phyloP scores from a whole-genome alignment of 2,113 vertebrate species.

The Elachura formosa region DNA sequence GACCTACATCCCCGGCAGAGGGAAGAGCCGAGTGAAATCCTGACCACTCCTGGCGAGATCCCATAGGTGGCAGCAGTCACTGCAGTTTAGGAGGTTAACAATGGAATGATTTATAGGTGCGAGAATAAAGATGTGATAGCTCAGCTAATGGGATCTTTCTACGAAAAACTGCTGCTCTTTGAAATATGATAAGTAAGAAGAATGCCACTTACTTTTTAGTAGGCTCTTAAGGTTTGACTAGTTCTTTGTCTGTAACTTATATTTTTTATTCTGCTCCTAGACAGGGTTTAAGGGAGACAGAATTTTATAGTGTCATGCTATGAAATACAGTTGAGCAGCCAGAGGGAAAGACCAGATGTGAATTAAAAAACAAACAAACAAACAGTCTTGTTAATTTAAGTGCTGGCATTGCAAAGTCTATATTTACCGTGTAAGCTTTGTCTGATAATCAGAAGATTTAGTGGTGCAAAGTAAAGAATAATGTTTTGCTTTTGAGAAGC shows the following conservation, averaged over 20 bases:
- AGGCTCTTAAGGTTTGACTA: conserved; percentile 64
- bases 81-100: conserved; percentile 73
- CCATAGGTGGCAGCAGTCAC: conserved; percentile 91
- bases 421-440: not conserved
- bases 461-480: conserved; percentile 14
- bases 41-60: conserved; percentile 25
- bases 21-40: conserved; percentile 41
- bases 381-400: conserved; percentile 28
- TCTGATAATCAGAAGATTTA: conserved; percentile 14
- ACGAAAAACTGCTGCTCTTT: conserved; percentile 65
- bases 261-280: conserved; percentile 28
- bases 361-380: not conserved
- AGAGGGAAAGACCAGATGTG: not conserved
- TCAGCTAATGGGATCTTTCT: conserved; percentile 61
- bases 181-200: conserved; percentile 68
- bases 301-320: conserved; percentile 48
- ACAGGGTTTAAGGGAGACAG: not conserved
- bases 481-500: conserved; percentile 43
- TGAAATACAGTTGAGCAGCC: conserved; percentile 45
- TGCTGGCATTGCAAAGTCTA: conserved; percentile 1
- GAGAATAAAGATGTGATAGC: conserved; percentile 67
- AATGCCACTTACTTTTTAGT: conserved; percentile 57
- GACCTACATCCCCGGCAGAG: conserved; percentile 54
- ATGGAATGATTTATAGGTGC: conserved; percentile 52
- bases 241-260: conserved; percentile 61